These are phyloP conservation scores for Malurus melanocephalus DNA, from an alignment of 2,113 vertebrate genomes.

Conservation along the genomic window DNA sequence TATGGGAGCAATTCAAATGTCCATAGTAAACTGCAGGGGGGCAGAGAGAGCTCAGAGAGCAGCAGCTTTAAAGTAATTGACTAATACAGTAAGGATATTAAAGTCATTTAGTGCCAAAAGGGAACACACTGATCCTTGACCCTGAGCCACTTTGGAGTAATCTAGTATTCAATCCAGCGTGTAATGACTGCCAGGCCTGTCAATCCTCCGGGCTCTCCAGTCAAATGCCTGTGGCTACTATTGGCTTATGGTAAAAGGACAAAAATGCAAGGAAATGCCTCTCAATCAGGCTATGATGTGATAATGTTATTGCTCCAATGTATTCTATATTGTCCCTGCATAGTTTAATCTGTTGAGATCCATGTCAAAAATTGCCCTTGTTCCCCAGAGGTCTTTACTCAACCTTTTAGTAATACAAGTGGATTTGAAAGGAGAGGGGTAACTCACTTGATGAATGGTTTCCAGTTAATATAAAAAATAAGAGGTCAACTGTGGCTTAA, in stretches of 20 bases:
- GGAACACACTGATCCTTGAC: constrained; percentile 98
- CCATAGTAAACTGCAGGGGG: constrained; percentile 82
- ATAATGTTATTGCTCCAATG: constrained; percentile 83
- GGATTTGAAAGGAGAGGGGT: constrained; percentile 71
- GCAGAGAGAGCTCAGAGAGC: constrained; percentile 83
- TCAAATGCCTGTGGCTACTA: constrained; percentile 86
- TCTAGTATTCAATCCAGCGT: constrained; percentile 99
- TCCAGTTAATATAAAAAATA: constrained; percentile 74
- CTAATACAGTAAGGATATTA: constrained; percentile 99
- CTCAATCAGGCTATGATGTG: constrained; percentile 82
- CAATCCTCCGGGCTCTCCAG: constrained; percentile 93
- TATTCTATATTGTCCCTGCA: constrained; percentile 80
- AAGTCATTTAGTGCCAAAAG: constrained; percentile 99
- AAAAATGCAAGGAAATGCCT: constrained; percentile 82
- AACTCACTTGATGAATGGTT: constrained; percentile 76
- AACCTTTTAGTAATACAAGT: constrained; percentile 78
- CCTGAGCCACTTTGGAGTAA: constrained; percentile 99
- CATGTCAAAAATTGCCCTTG: constrained; percentile 81
- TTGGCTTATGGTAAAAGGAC: constrained; percentile 83
- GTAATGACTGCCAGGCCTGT: constrained; percentile 99
- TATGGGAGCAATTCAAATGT: constrained; percentile 86
- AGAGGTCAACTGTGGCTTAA: constrained; percentile 66
- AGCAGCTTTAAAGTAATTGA: constrained; percentile 97
- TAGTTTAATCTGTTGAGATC: constrained; percentile 84
- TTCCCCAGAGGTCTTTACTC: constrained; percentile 78